Conservation (phyloP, 2,888 invertebrate species). For the Dryomyza anilis region DNA sequence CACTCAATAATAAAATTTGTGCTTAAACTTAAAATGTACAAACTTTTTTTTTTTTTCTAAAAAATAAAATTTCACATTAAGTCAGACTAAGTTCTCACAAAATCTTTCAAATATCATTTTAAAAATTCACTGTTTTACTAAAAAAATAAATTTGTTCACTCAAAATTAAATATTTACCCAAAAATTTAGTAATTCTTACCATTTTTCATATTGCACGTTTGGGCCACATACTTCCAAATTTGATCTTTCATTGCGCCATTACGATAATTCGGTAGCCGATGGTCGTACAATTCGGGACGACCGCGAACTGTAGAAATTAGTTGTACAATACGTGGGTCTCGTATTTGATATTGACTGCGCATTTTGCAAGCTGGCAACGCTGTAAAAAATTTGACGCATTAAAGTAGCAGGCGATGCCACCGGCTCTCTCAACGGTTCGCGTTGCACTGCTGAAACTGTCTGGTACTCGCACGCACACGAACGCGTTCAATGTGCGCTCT, state of each 20-base stretch:
- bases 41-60: no score
- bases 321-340: constrained; percentile 17
- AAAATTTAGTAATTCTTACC: constrained; percentile 8
- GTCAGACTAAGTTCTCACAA: no score
- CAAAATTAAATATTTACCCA: not conserved
- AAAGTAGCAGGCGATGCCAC: no score
- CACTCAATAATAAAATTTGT: no score
- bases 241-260: constrained; percentile 7
- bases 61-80: no score
- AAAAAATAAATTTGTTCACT: not conserved
- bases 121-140: not conserved
- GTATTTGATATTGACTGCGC: constrained; percentile 5
- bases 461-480: no score
- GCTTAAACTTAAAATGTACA: no score
- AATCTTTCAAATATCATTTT: no score
- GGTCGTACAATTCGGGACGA: constrained; percentile 24
- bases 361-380: constrained; percentile 7
- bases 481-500: not conserved
- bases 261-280: constrained; percentile 12
- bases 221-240: constrained; percentile 18
- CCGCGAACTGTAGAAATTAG: constrained; percentile 23
- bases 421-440: not conserved
- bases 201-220: constrained; percentile 9
- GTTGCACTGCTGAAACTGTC: no score
- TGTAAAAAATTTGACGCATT: not conserved